phyloP scores from a whole-genome alignment of 2,888 invertebrate genomes.

The Phortica okadai region DNA sequence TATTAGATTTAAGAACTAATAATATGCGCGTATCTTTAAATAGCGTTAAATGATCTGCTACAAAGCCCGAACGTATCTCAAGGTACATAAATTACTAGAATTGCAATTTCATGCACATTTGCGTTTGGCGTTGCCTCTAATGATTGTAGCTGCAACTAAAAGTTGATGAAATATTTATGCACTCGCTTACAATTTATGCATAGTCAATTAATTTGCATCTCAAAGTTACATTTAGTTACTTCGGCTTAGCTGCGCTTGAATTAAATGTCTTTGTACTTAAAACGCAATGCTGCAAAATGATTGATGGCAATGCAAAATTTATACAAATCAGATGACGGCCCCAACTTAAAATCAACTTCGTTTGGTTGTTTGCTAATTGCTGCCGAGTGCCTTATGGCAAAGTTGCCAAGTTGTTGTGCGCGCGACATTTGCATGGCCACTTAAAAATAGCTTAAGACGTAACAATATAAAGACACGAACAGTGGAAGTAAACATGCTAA shows the following conservation, averaged over 20 bases:
- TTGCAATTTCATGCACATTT: constrained; percentile 26
- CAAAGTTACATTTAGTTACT: constrained; percentile 46
- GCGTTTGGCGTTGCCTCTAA: constrained; percentile 14
- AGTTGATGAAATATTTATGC: constrained; percentile 26
- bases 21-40: neutral
- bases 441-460: constrained; percentile 44
- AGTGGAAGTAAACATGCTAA: constrained; percentile 1
- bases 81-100: constrained; percentile 11
- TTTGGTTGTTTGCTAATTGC: constrained; percentile 53
- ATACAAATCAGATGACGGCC: constrained; percentile 57
- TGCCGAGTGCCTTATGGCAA: constrained; percentile 37
- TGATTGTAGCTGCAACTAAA: constrained; percentile 1
- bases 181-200: constrained; percentile 23
- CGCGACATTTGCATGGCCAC: constrained; percentile 37
- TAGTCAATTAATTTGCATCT: constrained; percentile 32
- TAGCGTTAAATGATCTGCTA: neutral
- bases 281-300: constrained; percentile 62
- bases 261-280: constrained; percentile 63
- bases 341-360: neutral
- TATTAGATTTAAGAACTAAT: constrained; percentile 2
- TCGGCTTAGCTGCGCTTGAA: constrained; percentile 37
- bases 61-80: neutral
- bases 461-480: constrained; percentile 27
- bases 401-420: constrained; percentile 12
- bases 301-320: constrained; percentile 66